Conservation (phyloP, 1,140 invertebrate genomes). For the Dinoponera quadriceps region DNA sequence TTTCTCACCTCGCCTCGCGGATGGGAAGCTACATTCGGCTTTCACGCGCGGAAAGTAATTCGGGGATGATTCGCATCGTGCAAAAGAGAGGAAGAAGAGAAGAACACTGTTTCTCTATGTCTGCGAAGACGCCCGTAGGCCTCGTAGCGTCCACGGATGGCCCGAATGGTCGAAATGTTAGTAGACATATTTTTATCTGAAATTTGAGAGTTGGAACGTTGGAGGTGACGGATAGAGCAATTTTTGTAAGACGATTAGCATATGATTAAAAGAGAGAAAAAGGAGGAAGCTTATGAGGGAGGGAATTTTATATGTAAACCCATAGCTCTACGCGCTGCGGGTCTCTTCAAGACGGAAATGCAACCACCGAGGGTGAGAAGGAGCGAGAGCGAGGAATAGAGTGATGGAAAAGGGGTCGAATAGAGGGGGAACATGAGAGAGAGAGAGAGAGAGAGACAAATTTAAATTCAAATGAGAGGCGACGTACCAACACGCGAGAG, state of each 20-base stretch:
- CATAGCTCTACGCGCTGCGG: background rate
- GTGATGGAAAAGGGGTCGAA: slow-evolving; percentile 17
- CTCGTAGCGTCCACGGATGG: background rate
- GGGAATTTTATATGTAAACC: slow-evolving; percentile 12
- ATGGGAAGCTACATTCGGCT: slow-evolving; percentile 43
- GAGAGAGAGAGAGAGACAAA: slow-evolving; percentile 71
- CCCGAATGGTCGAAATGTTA: background rate
- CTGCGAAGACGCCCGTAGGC: background rate
- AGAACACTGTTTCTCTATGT: too few relatives aligned
- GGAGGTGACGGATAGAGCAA: background rate
- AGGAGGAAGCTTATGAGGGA: background rate
- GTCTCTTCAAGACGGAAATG: slow-evolving; percentile 10
- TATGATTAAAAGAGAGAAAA: background rate
- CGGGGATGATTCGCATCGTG: background rate
- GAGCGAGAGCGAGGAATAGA: background rate
- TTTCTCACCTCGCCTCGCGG: slow-evolving; percentile 44
- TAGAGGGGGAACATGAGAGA: slow-evolving; percentile 5
- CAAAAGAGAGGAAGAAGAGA: background rate
- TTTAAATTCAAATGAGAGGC: slow-evolving; percentile 83
- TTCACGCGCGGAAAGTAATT: slow-evolving; percentile 48
- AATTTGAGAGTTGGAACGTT: background rate
- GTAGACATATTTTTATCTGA: background rate
- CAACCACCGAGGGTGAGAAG: background rate
- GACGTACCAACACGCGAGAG: slow-evolving; percentile 73
- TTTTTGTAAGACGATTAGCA: background rate